Percentiles rank a stretch among this genome's conserved stretches.
Evolutionary conservation across 2,797 vertebrate genomes (phyloP).

Genomic region (Sparus aurata): DNA sequence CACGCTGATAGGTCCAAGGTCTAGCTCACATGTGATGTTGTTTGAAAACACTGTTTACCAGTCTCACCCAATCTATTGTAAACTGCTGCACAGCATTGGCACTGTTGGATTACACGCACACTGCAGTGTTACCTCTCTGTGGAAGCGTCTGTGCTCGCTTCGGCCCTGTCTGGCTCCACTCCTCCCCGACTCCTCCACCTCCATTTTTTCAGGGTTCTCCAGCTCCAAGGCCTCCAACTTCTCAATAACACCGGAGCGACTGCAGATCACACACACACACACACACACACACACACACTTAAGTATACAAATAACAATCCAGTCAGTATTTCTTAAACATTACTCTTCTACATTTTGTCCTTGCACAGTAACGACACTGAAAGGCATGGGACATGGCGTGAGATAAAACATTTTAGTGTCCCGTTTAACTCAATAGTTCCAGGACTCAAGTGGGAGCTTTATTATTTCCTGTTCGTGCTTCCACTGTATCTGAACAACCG

Average conservation of each 20-base stretch:
- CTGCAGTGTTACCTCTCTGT: slow-evolving; percentile 77
- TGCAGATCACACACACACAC: slow-evolving; percentile 50
- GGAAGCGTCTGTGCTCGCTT: slow-evolving; percentile 84
- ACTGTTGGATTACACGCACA: slow-evolving; percentile 15
- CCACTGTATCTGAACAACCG: not conserved
- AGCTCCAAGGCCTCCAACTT: slow-evolving; percentile 90
- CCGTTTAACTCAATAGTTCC: not conserved
- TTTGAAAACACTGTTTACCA: slow-evolving; percentile 45
- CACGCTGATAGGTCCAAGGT: not conserved
- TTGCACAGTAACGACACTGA: not conserved
- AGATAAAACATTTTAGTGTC: not conserved
- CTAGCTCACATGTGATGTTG: slow-evolving; percentile 41
- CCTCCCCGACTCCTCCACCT: slow-evolving; percentile 81
- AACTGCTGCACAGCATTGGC: slow-evolving; percentile 32
- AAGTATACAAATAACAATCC: slow-evolving; percentile 2
- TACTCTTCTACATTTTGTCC: not conserved
- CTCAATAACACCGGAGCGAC: slow-evolving; percentile 88
- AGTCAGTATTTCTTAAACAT: not conserved
- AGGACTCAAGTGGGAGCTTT: not conserved
- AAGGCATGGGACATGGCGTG: not conserved
- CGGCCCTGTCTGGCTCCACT: slow-evolving; percentile 82
- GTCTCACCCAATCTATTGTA: slow-evolving; percentile 8
- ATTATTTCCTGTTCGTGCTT: not conserved
- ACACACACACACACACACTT: slow-evolving; percentile 18
- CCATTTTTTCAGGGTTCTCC: slow-evolving; percentile 88